phyloP scores from a whole-genome alignment of 2,113 vertebrate genomes.

The Oryzias woworae region DNA sequence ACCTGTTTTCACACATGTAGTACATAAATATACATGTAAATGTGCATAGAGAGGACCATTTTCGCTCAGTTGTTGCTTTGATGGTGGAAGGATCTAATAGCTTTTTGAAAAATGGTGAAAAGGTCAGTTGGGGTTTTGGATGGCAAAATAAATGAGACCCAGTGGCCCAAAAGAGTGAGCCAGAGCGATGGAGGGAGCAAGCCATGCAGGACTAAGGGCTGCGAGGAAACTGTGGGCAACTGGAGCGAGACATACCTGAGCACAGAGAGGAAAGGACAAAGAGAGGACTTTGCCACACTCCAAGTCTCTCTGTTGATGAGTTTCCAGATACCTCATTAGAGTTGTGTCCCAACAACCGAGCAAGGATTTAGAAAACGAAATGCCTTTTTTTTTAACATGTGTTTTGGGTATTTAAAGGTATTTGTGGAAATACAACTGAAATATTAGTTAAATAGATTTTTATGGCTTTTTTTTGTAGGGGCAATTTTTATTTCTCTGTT shows the following conservation, averaged over 20 bases:
- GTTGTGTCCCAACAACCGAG: not conserved
- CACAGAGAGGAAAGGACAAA: conserved; percentile 47
- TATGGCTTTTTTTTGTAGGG: too few relatives aligned
- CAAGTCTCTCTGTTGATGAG: conserved; percentile 4
- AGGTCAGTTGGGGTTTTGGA: conserved; percentile 30
- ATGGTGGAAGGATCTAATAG: conserved; percentile 55
- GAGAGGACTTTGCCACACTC: conserved; percentile 38
- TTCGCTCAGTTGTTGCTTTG: conserved; percentile 47
- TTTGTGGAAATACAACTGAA: too few relatives aligned
- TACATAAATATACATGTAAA: not conserved
- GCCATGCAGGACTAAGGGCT: conserved; percentile 54
- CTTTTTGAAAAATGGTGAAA: conserved; percentile 33
- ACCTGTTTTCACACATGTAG: not conserved
- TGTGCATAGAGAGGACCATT: conserved; percentile 28
- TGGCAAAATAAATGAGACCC: conserved; percentile 57
- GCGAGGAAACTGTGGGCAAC: conserved; percentile 36
- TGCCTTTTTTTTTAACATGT: too few relatives aligned
- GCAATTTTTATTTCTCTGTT: too few relatives aligned
- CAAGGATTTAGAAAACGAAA: too few relatives aligned
- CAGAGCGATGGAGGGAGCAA: conserved; percentile 35
- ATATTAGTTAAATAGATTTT: too few relatives aligned
- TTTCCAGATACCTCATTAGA: conserved; percentile 16
- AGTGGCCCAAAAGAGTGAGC: conserved; percentile 43
- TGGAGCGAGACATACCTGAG: conserved; percentile 49
- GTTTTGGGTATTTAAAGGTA: too few relatives aligned